Evolutionary conservation across 2,797 vertebrate genomes (phyloP).

Genomic region (Urocyon cinereoargenteus): DNA sequence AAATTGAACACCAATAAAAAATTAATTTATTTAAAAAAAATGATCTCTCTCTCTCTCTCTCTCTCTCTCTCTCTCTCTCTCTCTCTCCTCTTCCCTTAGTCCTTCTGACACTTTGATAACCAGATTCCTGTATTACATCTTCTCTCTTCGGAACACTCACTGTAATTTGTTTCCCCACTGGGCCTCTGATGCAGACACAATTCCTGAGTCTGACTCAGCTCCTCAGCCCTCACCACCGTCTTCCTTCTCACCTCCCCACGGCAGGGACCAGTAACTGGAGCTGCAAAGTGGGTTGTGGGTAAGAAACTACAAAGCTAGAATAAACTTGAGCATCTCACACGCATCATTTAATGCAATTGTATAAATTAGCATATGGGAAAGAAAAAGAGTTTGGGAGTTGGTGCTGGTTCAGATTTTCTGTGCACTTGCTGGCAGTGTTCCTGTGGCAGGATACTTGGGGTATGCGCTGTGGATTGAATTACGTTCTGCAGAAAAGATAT

Average conservation of each 20-base stretch:
- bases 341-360: neutral
- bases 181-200: neutral
- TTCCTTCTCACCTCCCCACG: neutral
- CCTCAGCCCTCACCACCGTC: neutral
- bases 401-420: neutral
- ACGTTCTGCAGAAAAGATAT: neutral
- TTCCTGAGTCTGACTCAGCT: neutral
- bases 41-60: neutral
- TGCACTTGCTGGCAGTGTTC: neutral
- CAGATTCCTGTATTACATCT: neutral
- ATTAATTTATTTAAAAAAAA: no score
- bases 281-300: neutral
- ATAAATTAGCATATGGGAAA: neutral
- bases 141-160: neutral
- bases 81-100: neutral
- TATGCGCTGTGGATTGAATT: neutral
- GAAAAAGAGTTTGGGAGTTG: neutral
- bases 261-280: neutral
- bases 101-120: neutral
- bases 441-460: neutral
- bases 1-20: no score
- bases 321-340: neutral
- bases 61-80: neutral
- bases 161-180: neutral
- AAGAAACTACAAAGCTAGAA: neutral